phyloP scores from a whole-genome alignment of 2,888 invertebrate genomes.

The Drepanosiphum platanoidis region DNA sequence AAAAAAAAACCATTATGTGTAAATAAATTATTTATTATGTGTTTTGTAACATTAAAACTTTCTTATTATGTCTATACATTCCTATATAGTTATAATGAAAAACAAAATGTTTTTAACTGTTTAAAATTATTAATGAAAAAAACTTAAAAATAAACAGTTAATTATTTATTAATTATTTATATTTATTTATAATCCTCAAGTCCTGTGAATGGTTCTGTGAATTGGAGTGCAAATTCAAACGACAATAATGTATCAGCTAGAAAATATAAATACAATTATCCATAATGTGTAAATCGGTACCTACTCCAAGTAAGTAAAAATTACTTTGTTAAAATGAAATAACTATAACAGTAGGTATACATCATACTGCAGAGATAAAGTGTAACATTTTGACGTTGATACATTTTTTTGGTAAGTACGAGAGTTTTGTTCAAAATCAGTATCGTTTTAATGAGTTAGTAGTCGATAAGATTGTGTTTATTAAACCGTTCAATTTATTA shows the following conservation, averaged over 20 bases:
- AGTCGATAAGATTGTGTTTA: too few relatives aligned
- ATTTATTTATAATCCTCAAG: constrained; percentile 11
- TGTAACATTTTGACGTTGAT: too few relatives aligned
- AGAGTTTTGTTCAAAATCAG: too few relatives aligned
- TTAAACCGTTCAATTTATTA: too few relatives aligned
- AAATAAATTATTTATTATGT: constrained; percentile 58
- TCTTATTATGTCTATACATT: constrained; percentile 60
- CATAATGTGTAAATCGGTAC: background rate
- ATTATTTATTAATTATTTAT: constrained; percentile 50
- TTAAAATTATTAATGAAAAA: constrained; percentile 56
- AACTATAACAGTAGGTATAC: too few relatives aligned
- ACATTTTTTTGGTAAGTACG: too few relatives aligned
- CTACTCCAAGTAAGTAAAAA: too few relatives aligned
- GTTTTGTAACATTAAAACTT: constrained; percentile 61
- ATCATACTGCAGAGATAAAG: too few relatives aligned
- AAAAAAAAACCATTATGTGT: constrained; percentile 53
- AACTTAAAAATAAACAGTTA: constrained; percentile 54
- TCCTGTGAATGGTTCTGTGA: background rate
- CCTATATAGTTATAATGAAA: constrained; percentile 56
- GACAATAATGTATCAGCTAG: background rate
- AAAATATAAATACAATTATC: background rate
- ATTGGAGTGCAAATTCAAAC: too few relatives aligned
- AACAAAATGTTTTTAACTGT: constrained; percentile 55
- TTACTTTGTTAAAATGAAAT: too few relatives aligned
- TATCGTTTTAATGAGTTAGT: too few relatives aligned